phyloP scores from a whole-genome alignment of 2,113 vertebrate genomes.

The Hypanus sabinus region DNA sequence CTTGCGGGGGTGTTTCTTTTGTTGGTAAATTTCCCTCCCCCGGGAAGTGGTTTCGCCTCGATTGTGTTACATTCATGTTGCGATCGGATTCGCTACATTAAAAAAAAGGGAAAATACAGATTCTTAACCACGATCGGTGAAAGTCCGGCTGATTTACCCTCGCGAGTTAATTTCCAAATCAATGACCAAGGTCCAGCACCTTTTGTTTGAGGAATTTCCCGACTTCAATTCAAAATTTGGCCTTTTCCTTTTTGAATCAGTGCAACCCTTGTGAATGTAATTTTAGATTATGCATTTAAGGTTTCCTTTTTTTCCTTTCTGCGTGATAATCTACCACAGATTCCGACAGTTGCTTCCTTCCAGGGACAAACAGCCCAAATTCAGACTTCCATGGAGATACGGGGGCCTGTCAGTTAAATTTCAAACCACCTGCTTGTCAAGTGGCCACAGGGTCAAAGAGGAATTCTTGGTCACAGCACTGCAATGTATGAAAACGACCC shows the following conservation, averaged over 20 bases:
- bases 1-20: no score
- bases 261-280: neutral
- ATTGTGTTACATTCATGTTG: conserved; percentile 24
- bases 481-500: neutral
- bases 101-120: neutral
- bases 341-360: neutral
- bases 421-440: neutral
- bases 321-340: neutral
- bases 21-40: neutral
- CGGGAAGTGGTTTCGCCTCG: neutral
- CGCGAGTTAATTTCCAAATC: neutral
- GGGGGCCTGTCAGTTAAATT: neutral
- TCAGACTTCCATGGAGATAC: neutral
- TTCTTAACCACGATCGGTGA: neutral
- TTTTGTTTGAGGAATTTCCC: neutral
- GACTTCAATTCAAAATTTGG: neutral
- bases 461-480: neutral
- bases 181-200: neutral
- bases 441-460: neutral
- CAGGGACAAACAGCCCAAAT: neutral
- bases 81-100: neutral
- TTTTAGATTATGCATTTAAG: neutral
- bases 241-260: neutral
- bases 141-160: neutral
- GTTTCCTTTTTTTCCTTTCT: no score